Percentiles rank a stretch among this genome's conserved stretches.
Conservation (phyloP, 2,888 invertebrate species). For the Drosophila atripex region DNA sequence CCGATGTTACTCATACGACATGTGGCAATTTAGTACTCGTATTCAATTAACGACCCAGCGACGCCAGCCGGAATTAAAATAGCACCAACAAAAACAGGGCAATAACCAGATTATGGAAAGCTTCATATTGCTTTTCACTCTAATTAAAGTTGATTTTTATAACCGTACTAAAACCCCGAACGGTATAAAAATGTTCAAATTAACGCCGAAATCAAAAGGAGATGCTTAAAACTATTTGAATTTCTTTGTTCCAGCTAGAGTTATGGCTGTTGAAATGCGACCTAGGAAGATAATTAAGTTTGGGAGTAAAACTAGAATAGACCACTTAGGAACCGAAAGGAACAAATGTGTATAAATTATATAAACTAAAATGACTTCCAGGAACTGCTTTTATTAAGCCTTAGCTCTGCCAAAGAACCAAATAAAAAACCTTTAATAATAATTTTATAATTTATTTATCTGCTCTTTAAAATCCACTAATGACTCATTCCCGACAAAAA, state of each 20-base stretch:
- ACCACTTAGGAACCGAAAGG: not conserved
- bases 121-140: constrained; percentile 35
- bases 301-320: not conserved
- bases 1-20: constrained; percentile 40
- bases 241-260: not conserved
- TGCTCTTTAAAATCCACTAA: not conserved
- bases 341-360: too few species aligned
- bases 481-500: not conserved
- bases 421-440: too few species aligned
- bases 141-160: constrained; percentile 53
- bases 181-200: constrained; percentile 20
- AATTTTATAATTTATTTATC: too few species aligned
- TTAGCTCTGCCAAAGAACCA: too few species aligned
- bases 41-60: constrained; percentile 45
- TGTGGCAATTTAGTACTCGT: constrained; percentile 40
- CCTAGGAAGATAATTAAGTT: not conserved
- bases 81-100: constrained; percentile 12
- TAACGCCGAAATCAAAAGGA: constrained; percentile 8
- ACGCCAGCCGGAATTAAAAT: constrained; percentile 27
- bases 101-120: constrained; percentile 36
- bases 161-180: constrained; percentile 43
- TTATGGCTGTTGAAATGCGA: not conserved
- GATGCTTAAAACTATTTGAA: constrained; percentile 7
- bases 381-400: too few species aligned
- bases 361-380: too few species aligned